Evolutionary conservation across 2,797 vertebrate genomes (phyloP).

Genomic region (Psittacula echo): DNA sequence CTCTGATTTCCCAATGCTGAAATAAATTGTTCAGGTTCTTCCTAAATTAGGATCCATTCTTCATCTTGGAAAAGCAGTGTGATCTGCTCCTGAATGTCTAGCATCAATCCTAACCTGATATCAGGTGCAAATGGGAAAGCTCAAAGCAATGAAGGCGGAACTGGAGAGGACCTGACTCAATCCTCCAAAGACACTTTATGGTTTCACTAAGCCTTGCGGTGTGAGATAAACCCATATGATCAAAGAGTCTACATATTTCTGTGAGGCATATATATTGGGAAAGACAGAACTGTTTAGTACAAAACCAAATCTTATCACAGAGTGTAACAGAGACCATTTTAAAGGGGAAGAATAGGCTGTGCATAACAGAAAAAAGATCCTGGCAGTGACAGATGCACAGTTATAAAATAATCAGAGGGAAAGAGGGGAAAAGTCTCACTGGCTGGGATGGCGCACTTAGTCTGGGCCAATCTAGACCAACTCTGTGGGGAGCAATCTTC

Average conservation of each 20-base stretch:
- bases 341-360: background rate
- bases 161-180: background rate
- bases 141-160: background rate
- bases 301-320: background rate
- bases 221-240: background rate
- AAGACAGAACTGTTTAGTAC: background rate
- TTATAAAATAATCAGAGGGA: constrained; percentile 8
- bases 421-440: background rate
- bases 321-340: background rate
- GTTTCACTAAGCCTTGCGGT: background rate
- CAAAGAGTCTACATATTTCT: background rate
- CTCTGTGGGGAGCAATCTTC: constrained; percentile 29
- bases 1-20: background rate
- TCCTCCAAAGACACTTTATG: background rate
- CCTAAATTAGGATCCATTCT: background rate
- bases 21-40: background rate
- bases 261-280: background rate
- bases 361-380: background rate
- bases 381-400: background rate
- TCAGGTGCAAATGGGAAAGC: background rate
- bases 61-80: background rate
- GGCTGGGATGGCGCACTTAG: background rate
- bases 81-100: background rate
- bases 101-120: background rate
- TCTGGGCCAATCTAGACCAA: constrained; percentile 21